Conservation (phyloP, 2,797 vertebrate species). For the Morelia viridis region DNA sequence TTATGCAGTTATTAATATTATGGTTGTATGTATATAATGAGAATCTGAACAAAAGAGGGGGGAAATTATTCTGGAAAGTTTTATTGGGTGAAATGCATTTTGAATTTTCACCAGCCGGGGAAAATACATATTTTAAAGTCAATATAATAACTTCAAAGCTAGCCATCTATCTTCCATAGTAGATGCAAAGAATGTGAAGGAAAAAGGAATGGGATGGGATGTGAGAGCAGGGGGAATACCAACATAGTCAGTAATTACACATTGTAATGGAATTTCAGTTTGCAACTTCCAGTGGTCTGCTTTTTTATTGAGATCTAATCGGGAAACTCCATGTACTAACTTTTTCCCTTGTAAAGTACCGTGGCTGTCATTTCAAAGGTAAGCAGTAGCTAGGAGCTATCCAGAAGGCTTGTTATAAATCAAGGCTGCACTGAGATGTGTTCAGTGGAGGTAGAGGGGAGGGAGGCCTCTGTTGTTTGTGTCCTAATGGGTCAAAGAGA, state of each 20-base stretch:
- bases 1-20: background rate
- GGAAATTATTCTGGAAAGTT: background rate
- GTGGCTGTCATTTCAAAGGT: conserved; percentile 36
- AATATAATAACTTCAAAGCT: conserved; percentile 15
- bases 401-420: conserved; percentile 55
- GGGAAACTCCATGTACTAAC: conserved; percentile 37
- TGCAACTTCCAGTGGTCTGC: conserved; percentile 15
- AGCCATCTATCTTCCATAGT: background rate
- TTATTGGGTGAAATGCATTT: background rate
- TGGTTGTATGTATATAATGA: background rate
- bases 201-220: background rate
- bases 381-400: conserved; percentile 53
- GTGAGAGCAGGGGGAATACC: background rate
- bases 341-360: conserved; percentile 39
- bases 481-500: conserved; percentile 81
- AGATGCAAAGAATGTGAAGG: conserved; percentile 27
- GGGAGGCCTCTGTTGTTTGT: conserved; percentile 76
- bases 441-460: background rate
- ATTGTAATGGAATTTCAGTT: conserved; percentile 44
- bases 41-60: background rate
- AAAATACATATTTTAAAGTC: background rate
- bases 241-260: conserved; percentile 17
- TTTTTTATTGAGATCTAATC: conserved; percentile 33
- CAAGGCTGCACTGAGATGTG: conserved; percentile 37
- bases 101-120: background rate